phyloP scores from a whole-genome alignment of 2,888 invertebrate species.

The Mallateleia sp. region DNA sequence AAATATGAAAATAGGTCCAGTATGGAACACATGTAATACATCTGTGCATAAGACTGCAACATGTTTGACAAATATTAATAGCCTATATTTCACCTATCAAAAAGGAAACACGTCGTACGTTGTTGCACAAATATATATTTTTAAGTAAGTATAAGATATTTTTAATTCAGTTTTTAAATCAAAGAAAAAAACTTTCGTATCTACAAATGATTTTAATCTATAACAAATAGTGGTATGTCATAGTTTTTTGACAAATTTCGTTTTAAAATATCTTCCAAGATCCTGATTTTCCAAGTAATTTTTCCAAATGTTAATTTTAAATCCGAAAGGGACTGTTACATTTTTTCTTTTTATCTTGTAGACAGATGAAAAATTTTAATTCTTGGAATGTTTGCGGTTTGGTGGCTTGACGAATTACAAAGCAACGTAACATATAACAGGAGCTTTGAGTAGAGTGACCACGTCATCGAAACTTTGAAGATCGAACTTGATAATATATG shows the following conservation, averaged over 20 bases:
- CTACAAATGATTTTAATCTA: too few relatives aligned
- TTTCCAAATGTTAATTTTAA: neutral
- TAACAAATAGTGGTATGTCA: neutral
- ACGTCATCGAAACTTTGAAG: constrained; percentile 19
- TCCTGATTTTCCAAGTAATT: neutral
- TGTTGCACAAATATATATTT: neutral
- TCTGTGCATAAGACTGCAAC: constrained; percentile 4
- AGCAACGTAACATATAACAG: constrained; percentile 27
- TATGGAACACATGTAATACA: constrained; percentile 26
- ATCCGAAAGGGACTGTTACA: neutral
- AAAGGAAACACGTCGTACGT: neutral
- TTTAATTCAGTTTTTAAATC: neutral
- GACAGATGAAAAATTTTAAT: constrained; percentile 39
- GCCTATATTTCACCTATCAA: neutral
- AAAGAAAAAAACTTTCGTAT: neutral
- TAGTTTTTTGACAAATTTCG: neutral
- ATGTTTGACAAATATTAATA: neutral
- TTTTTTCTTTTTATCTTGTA: neutral
- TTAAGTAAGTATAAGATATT: neutral
- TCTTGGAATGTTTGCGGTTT: constrained; percentile 38
- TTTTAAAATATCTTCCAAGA: neutral
- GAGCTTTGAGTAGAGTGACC: constrained; percentile 32
- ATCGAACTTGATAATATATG: constrained; percentile 23
- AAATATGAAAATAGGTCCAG: constrained; percentile 19
- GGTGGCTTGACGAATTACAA: constrained; percentile 22